A percentile compares a stretch with the other conserved stretches of the same genome.
Conservation (phyloP, 1,140 invertebrate species). For the Octopus bimaculoides region DNA sequence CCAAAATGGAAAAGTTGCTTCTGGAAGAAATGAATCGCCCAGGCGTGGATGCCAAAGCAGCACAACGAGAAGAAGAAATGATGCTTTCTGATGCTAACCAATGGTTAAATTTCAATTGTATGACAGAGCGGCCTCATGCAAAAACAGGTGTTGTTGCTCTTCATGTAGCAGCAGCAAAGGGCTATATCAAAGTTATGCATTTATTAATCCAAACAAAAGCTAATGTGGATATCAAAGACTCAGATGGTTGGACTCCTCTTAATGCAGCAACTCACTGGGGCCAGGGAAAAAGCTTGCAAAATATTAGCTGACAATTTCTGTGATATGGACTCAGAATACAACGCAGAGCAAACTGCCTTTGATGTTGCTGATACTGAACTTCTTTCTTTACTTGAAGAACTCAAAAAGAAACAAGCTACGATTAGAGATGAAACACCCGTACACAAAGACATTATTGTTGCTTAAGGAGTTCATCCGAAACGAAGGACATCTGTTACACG, state of each 20-base stretch:
- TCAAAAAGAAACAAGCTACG: too few species aligned
- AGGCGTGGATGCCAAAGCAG: constrained; percentile 88
- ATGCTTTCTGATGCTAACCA: constrained; percentile 88
- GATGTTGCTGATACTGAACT: too few species aligned
- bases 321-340: constrained; percentile 90
- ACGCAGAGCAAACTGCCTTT: constrained; percentile 61
- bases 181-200: constrained; percentile 88
- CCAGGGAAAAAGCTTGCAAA: constrained; percentile 86
- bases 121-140: constrained; percentile 61
- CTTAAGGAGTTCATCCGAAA: too few species aligned
- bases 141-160: constrained; percentile 93
- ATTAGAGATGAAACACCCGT: too few species aligned
- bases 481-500: too few species aligned
- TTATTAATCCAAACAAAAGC: constrained; percentile 74
- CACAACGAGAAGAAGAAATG: constrained; percentile 81
- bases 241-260: constrained; percentile 96
- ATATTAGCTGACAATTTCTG: constrained; percentile 85
- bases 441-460: too few species aligned
- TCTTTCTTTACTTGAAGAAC: too few species aligned
- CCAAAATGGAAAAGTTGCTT: constrained; percentile 86
- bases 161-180: constrained; percentile 96
- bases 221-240: constrained; percentile 86
- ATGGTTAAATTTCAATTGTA: constrained; percentile 67
- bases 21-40: constrained; percentile 73
- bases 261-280: constrained; percentile 98